Evolutionary conservation across 2,797 vertebrate genomes (phyloP).

Genomic region (Pelodytes ibericus): DNA sequence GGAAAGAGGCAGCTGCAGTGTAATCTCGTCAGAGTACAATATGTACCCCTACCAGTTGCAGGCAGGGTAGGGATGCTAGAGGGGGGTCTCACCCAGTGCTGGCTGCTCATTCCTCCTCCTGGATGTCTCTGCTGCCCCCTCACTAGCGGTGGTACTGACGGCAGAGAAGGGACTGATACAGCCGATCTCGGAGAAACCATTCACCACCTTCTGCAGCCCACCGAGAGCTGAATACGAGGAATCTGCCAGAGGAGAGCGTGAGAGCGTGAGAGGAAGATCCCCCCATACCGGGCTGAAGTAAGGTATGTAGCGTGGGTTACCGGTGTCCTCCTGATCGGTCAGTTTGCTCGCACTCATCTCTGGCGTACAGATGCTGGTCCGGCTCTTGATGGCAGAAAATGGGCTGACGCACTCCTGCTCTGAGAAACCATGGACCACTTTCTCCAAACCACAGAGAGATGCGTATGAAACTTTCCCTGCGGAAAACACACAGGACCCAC

Average conservation of each 20-base stretch:
- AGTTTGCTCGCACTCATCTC: neutral
- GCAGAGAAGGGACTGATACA: conserved; percentile 50
- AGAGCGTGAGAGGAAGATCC: neutral
- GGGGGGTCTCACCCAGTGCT: conserved; percentile 15
- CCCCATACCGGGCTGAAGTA: neutral
- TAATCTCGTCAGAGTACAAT: no score
- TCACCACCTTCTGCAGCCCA: conserved; percentile 49
- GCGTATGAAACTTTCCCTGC: conserved; percentile 34
- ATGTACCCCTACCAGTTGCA: no score
- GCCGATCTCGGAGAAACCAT: conserved; percentile 39
- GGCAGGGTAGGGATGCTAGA: no score
- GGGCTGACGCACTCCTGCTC: conserved; percentile 48
- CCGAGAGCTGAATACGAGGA: conserved; percentile 38
- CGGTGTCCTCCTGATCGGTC: conserved; percentile 3
- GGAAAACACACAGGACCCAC: neutral
- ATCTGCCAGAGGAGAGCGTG: neutral
- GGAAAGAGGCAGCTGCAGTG: no score
- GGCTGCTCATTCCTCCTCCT: neutral
- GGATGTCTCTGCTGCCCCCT: neutral
- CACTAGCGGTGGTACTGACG: conserved; percentile 29
- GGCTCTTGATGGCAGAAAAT: conserved; percentile 16
- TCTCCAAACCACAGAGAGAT: conserved; percentile 38
- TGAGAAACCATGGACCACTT: conserved; percentile 39
- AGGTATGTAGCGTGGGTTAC: neutral
- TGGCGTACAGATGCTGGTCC: neutral